Evolutionary conservation across 2,797 vertebrate species (phyloP).

Genomic region (Cyprinella venusta): DNA sequence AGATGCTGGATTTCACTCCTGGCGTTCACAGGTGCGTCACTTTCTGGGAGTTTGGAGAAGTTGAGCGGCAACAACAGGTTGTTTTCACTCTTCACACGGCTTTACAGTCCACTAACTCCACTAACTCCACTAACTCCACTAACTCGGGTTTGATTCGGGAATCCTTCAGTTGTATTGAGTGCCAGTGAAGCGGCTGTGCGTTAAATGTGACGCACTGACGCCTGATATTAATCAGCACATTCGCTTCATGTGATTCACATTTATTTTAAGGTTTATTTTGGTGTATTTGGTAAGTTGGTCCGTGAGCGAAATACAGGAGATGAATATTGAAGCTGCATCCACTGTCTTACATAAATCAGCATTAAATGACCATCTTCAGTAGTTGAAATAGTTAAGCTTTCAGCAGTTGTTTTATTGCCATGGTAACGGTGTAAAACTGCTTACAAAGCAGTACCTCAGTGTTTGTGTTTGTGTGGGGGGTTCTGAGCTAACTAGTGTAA

Average conservation of each 20-base stretch:
- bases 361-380: not conserved
- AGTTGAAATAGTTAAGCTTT: not conserved
- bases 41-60: not conserved
- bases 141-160: not conserved
- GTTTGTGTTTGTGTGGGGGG: not conserved
- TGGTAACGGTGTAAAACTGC: constrained; percentile 4
- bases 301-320: not conserved
- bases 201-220: not conserved
- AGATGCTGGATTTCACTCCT: constrained; percentile 50
- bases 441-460: not conserved
- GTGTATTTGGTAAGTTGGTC: not conserved
- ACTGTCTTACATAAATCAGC: not conserved
- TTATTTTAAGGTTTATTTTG: not conserved
- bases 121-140: not conserved
- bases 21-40: constrained; percentile 56
- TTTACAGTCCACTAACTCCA: not conserved
- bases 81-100: not conserved
- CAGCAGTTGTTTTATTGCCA: not conserved
- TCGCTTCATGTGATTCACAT: not conserved
- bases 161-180: not conserved
- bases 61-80: not conserved
- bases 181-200: not conserved
- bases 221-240: not conserved
- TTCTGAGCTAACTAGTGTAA: not conserved
- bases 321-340: too few species aligned